Evolutionary conservation across 2,113 vertebrate genomes (phyloP).

Genomic region (Hymenochirus boettgeri): DNA sequence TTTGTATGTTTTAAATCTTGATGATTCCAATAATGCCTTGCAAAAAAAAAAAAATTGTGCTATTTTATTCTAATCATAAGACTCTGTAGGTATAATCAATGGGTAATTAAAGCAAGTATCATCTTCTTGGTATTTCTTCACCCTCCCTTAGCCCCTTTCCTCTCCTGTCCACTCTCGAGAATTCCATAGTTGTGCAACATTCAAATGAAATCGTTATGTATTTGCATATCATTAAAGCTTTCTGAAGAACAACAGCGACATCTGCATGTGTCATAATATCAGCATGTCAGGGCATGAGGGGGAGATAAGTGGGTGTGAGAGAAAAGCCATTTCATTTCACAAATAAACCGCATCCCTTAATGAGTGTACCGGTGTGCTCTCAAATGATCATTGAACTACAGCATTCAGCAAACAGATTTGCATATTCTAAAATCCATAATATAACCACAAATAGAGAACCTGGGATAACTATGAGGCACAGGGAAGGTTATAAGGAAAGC

Average conservation of each 20-base stretch:
- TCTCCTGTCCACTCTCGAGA: constrained; percentile 57
- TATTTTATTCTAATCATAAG: constrained; percentile 12
- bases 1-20: too few relatives aligned
- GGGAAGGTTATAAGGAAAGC: too few relatives aligned
- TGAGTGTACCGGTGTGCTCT: not conserved
- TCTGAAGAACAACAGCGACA: constrained; percentile 99
- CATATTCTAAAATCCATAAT: not conserved
- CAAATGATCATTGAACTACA: not conserved
- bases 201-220: constrained; percentile 72
- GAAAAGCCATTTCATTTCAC: not conserved
- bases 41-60: not conserved
- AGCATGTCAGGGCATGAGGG: constrained; percentile 17
- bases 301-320: constrained; percentile 62
- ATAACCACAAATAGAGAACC: too few relatives aligned
- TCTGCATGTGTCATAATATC: constrained; percentile 87
- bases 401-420: not conserved
- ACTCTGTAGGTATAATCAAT: constrained; percentile 9
- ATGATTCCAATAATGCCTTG: too few relatives aligned
- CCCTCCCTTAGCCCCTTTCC: constrained; percentile 30
- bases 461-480: too few relatives aligned
- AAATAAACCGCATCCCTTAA: not conserved
- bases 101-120: constrained; percentile 23
- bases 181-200: constrained; percentile 54
- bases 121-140: constrained; percentile 23
- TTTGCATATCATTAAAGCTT: constrained; percentile 76